A percentile compares a stretch with the other conserved stretches of the same genome.
These are phyloP conservation scores for Corapipo altera DNA, from an alignment of 2,113 vertebrate species.

Conservation along the genomic window DNA sequence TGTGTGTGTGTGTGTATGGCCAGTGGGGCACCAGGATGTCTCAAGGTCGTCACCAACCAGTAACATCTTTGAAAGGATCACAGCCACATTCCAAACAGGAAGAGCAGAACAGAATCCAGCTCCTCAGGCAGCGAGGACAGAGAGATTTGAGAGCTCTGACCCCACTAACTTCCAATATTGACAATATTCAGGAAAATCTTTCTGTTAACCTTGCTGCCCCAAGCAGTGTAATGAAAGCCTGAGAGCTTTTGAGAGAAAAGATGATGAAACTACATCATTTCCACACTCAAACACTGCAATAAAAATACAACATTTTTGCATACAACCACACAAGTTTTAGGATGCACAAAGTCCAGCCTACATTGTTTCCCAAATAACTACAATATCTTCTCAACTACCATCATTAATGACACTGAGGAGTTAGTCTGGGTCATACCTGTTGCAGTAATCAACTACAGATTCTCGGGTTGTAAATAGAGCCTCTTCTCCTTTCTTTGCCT, in stretches of 20 bases:
- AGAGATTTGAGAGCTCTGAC: background rate
- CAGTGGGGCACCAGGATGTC: background rate
- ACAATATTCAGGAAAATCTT: background rate
- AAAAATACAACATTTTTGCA: background rate
- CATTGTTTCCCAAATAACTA: background rate
- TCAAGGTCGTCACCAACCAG: background rate
- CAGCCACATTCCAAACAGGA: background rate
- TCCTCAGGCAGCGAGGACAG: background rate
- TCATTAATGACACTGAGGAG: background rate
- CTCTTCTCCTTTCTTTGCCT: slow-evolving; percentile 95
- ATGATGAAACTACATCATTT: background rate
- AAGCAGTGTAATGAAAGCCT: background rate
- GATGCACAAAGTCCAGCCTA: rapidly evolving
- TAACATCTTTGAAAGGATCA: background rate
- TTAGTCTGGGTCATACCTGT: slow-evolving; percentile 79
- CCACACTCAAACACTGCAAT: background rate
- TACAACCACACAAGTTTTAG: background rate
- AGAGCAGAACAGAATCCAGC: background rate
- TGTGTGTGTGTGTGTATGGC: background rate
- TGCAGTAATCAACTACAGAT: slow-evolving; percentile 95
- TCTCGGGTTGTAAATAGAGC: slow-evolving; percentile 94
- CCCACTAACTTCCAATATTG: background rate
- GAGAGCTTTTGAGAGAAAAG: background rate
- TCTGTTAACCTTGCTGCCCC: background rate
- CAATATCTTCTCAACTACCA: background rate